Evolutionary conservation across 1,140 invertebrate genomes (phyloP), one percentile per base, ranked within the genome.

Genomic region (Yoshiicerus persimilis): DNA sequence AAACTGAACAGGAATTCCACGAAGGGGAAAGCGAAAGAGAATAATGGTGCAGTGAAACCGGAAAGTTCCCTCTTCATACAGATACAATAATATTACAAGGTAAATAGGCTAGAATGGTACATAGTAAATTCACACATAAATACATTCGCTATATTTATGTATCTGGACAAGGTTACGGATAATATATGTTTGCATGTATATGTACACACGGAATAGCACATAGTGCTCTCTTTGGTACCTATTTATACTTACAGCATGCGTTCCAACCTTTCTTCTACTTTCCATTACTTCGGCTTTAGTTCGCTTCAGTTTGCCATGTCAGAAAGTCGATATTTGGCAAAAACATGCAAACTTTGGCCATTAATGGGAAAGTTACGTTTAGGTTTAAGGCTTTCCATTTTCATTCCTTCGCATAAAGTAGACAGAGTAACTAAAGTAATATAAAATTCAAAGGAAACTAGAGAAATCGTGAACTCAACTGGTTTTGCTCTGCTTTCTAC

Each of bases 311-410:
- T 80, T 36, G 75, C 32, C 34, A 85, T 47, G 83, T 47, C 39
- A 62, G 47, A 62, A 85, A 85, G 38, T 85, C 83, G 83, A 85
- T 85, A 85, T 32, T 85, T 85, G 39, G 39, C 83, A 85, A 85
- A 85, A 85, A 56, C 83, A 85, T 85, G 83, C 83, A 47, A 85
- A 85, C 39, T 85, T 47, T 85, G 30, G 25, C 83, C 83, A 85
- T 85, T 85, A 85, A 85, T 85, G 83, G 83, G 83, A 85, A 85
- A 85, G 39, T 85, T 85, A 85, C 83, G 83, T 85, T 85, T 85
- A 27, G 39, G 83, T 80, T 80, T 80, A 80, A 80, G 75, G 75
- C 75, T 34, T 80, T 80, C 32, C 75, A 80, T 80, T 80, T 80
- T 38, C 75, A 80, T 80, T 70, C 25, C 27, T 70, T 27, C 30